Evolutionary conservation across 2,888 invertebrate genomes (phyloP), one percentile per base, ranked within the genome.

Genomic region (Allygus modestus): DNA sequence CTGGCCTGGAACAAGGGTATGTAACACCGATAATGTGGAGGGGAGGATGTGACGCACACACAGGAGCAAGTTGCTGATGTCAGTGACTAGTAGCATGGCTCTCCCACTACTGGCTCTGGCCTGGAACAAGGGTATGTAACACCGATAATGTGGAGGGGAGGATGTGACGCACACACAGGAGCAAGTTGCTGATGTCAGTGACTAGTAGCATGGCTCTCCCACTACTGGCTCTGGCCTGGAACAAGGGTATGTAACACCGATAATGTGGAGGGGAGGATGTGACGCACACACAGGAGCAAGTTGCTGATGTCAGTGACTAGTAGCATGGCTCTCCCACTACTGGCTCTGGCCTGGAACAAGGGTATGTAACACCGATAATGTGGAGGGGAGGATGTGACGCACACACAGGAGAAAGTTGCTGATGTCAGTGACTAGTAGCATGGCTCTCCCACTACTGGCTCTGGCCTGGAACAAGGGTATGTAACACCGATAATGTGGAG

Each of bases 331-430:
- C 92, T 92, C 88, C 89, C 93, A 88, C 91, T 92, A 88, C 92
- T 94, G 87, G 93, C 95, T 88, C 92, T 91, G 54, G 95, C 94
- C 94, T 96, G 89, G 77, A 90, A 91, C 77, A 69, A 20, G 26
- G 26, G 89, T n/a, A n/a, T n/a, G n/a, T 7, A 37, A 37, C 37
- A 4, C 37, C 37, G 37, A 11, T 37, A 4, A 94, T n/a, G 96
- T 92, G 0, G 93, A 92, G 0, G 95, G 95, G 26, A 96, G 89
- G 0, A 97, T 90, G 89, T 96, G 94, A 0, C 95, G 94, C 0
- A 95, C 93, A 89, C 96, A 96, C 1, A 95, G 92, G 0, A 97
- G 91, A 84, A 97, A 93, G 90, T 97, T 97, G 83, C 95, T 92
- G 73, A 96, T 93, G 88, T 96, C 96, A 87, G 94, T 94, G 31